Conservation (phyloP, 2,888 invertebrate species). For the Mythimna lalbum region DNA sequence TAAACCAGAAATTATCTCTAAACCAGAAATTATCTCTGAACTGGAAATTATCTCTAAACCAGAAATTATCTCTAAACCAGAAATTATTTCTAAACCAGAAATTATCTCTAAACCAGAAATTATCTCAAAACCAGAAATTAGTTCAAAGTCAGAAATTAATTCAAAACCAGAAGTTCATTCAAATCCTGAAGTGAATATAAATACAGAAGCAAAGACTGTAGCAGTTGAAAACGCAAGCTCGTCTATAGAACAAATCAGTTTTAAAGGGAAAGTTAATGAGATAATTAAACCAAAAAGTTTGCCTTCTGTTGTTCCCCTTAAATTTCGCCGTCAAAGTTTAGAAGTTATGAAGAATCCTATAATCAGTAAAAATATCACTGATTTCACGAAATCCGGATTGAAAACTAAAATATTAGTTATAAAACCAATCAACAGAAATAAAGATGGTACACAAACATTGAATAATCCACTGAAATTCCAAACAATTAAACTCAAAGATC, state of each 20-base stretch:
- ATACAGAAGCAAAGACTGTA: slow-evolving; percentile 37
- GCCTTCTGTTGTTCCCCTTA: slow-evolving; percentile 79
- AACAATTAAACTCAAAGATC: slow-evolving; percentile 93
- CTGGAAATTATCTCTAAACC: slow-evolving; percentile 26
- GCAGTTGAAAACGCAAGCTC: slow-evolving; percentile 38
- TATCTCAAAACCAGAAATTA: background rate
- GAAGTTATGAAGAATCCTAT: slow-evolving; percentile 86
- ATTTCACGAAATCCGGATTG: slow-evolving; percentile 85
- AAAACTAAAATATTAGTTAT: slow-evolving; percentile 88
- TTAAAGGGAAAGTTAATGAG: slow-evolving; percentile 58
- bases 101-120: background rate
- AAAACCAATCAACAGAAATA: slow-evolving; percentile 84
- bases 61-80: background rate
- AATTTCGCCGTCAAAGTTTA: slow-evolving; percentile 82
- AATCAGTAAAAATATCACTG: slow-evolving; percentile 84
- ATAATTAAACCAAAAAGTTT: slow-evolving; percentile 69
- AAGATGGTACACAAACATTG: slow-evolving; percentile 75
- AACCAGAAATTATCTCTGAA: background rate
- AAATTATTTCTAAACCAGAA: background rate
- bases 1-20: background rate
- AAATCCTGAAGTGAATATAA: slow-evolving; percentile 10
- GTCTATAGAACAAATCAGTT: slow-evolving; percentile 49
- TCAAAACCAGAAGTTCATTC: slow-evolving; percentile 4
- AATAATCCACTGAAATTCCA: slow-evolving; percentile 82
- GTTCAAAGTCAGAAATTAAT: background rate